These are phyloP conservation scores for Drosophila burlai DNA, from an alignment of 1,140 invertebrate species.

Conservation along the genomic window DNA sequence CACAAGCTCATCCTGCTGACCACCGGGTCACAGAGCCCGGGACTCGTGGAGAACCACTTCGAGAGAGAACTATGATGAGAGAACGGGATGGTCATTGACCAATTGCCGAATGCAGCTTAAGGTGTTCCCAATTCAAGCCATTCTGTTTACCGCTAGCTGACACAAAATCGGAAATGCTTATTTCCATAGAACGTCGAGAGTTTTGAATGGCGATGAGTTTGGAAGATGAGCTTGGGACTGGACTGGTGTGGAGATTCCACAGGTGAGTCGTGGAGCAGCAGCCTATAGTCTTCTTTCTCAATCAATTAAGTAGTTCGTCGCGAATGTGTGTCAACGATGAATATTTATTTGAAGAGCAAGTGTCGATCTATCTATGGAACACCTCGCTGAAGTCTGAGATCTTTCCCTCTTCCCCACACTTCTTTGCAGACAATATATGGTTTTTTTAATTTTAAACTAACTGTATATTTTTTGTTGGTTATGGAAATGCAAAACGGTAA, in stretches of 20 bases:
- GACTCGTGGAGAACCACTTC: not conserved
- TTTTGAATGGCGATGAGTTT: conserved; percentile 65
- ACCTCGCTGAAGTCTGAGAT: not conserved
- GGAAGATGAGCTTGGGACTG: conserved; percentile 6
- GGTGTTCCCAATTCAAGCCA: conserved; percentile 70
- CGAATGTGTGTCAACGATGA: conserved; percentile 73
- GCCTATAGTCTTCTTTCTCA: conserved; percentile 65
- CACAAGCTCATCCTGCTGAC: conserved; percentile 39
- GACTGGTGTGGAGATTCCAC: not conserved
- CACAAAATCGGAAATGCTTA: conserved; percentile 76
- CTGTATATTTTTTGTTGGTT: conserved; percentile 64
- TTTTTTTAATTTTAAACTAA: conserved; percentile 66
- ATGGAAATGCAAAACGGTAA: conserved; percentile 81
- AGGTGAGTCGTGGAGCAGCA: conserved; percentile 6
- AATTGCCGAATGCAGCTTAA: conserved; percentile 39
- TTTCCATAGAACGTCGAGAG: conserved; percentile 67
- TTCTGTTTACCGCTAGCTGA: conserved; percentile 76
- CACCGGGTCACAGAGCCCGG: conserved; percentile 25
- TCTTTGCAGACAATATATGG: conserved; percentile 29
- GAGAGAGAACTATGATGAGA: not conserved
- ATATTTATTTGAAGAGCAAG: conserved; percentile 68
- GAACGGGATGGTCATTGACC: conserved; percentile 11
- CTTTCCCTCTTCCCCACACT: conserved; percentile 5
- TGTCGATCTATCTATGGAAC: conserved; percentile 44
- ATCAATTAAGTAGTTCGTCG: conserved; percentile 72